Evolutionary conservation across 2,797 vertebrate genomes (phyloP), one percentile per base, ranked within the genome.

Genomic region (Graptemys geographica): DNA sequence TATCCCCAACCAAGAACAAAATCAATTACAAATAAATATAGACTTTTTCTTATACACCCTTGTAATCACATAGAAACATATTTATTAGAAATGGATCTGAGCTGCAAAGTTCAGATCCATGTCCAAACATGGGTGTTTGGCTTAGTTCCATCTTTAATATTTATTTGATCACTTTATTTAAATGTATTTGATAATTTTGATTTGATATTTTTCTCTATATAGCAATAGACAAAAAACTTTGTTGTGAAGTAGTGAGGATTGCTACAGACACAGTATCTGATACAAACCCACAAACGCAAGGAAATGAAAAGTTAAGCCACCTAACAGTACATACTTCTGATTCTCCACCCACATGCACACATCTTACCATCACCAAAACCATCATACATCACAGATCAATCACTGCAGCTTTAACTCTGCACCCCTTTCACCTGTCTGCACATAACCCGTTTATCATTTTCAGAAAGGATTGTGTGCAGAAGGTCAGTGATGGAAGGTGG

Each of bases 291-390:
- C 44, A 49, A 47, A 78, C 6, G 2, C 15, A 49, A 49, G 52
- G 37, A 89, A 74, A 74, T 0, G 0, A 15, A 19, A 89, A 57
- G 28, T 55, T 93, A 74, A n/a, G 5, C 79, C 4, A 37, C 37
- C 59, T 33, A 11, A 76, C 21, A 89, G 4, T 33, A 88, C n/a
- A 41, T 7, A 31, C 9, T 10, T 79, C 1, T 62, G 49, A 21
- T 33, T 4, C 5, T 2, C 59, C 23, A 92, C 27, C 12, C 8
- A 21, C 37, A 47, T 62, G 7, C 21, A 84, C 19, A 53, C 13
- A 78, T 6, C 13, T 76, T 76, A 86, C 53, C 13, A 31, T 78
- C 47, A 90, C 62, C 7, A 90, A 85, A 81, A 1, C 6, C 37
- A 18, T 12, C 4, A 16, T 9, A 3, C 11, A 53, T n/a, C 47